Base-by-base conservation (phyloP, 2,888 invertebrate genomes). In the Metellina segmentata region DNA sequence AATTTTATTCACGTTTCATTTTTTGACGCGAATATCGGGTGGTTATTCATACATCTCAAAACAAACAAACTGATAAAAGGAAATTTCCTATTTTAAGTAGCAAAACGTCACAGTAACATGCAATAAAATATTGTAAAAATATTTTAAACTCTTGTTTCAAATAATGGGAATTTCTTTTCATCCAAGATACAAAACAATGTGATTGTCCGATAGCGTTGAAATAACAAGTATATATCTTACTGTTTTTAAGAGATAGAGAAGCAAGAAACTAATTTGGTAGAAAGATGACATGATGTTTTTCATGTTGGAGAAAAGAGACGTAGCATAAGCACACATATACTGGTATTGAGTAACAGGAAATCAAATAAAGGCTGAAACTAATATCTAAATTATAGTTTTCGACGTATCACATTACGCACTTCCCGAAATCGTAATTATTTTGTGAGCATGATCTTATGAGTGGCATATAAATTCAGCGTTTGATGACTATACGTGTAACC, bases 241-340 rank as follows among this genome's bases (percentile, higher is more conserved):
- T 9, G 75, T 74, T 69, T 88, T 74, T 13, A 81, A 52, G 48
- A 72, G 72, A 61, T 72, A 81, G 13, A 88, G 49, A 13, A 88
- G 88, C 7, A 88, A 34, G 74, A 88, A 61, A 71, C 74, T 72
- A 70, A 74, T 61, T 53, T 81, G 79, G 53, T 81, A 88, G 16
- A 71, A 7, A 13, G 81, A 53, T 88, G 74, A 61, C 88, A 88
- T 88, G 70, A 78, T 85, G 74, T 49, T 72, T 53, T 79, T 52
- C 71, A 79, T 19, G n/a, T 71, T 79, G 79, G 20, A 34, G n/a
- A n/a, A 71, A 51, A 78, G 48, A 70, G 52, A 52, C 78, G 49
- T 19, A n/a, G 53, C 53, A 19, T 78, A 51, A 71, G 72, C 79
- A 52, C 52, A 87, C 79, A 71, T 79, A 77, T 70, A 86, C 87